Evolutionary conservation across 2,113 vertebrate species (phyloP).

Genomic region (Taxidea taxus): DNA sequence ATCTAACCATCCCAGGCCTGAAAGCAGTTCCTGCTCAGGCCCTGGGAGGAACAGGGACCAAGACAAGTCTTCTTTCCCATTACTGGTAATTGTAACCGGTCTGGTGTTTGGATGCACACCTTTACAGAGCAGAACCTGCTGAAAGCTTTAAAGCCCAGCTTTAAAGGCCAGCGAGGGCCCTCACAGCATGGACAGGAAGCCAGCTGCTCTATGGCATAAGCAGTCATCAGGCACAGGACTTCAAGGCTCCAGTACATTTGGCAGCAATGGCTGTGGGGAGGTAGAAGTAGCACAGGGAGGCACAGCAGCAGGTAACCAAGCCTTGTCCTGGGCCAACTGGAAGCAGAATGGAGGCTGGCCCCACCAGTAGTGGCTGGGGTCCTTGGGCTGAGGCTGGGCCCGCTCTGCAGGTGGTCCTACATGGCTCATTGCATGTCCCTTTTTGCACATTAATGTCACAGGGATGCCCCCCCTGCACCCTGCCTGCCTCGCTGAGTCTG

Average conservation of each 20-base stretch:
- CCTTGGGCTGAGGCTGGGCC: neutral
- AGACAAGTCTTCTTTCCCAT: neutral
- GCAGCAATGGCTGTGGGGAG: fast-evolving
- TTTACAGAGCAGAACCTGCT: neutral
- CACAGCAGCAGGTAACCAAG: fast-evolving
- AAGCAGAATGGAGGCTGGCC: neutral
- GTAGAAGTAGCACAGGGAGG: fast-evolving
- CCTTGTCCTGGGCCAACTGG: too few species aligned
- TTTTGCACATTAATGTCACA: neutral
- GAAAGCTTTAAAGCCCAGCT: neutral
- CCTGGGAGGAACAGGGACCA: neutral
- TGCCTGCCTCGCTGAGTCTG: neutral
- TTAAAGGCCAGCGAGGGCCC: neutral
- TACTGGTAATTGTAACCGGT: too few species aligned
- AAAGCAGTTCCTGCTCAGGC: neutral
- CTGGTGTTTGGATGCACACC: neutral
- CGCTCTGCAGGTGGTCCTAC: fast-evolving
- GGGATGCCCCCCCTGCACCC: too few species aligned
- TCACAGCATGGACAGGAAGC: fast-evolving
- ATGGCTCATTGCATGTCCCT: neutral
- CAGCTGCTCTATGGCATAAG: fast-evolving
- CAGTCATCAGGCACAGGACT: neutral
- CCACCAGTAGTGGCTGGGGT: neutral
- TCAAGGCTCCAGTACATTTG: neutral
- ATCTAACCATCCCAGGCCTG: neutral